phyloP scores from a whole-genome alignment of 2,888 invertebrate species.

The Caenorhabditis panamensis region DNA sequence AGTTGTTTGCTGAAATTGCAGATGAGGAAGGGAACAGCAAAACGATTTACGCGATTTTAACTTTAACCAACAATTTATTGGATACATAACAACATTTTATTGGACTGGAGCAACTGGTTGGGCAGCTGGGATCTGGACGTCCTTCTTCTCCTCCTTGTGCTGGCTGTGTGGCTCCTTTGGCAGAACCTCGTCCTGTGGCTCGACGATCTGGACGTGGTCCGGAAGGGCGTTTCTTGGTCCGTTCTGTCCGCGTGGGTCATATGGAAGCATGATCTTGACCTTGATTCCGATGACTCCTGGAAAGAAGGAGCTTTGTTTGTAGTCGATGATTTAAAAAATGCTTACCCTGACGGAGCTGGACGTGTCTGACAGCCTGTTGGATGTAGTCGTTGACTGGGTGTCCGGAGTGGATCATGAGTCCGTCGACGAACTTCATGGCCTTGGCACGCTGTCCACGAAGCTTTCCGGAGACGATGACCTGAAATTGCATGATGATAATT shows the following conservation, averaged over 20 bases:
- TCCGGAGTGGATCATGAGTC: slow-evolving; percentile 99
- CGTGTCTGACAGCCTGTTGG: slow-evolving; percentile 97
- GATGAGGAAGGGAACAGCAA: background rate
- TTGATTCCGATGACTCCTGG: slow-evolving; percentile 87
- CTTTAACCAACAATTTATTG: slow-evolving; percentile 64
- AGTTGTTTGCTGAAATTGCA: background rate
- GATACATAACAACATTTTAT: slow-evolving; percentile 64
- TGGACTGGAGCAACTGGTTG: slow-evolving; percentile 65
- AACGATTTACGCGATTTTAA: background rate
- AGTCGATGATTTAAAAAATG: background rate
- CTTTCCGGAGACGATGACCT: slow-evolving; percentile 97
- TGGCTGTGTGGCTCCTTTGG: slow-evolving; percentile 78
- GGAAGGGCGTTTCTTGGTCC: slow-evolving; percentile 98
- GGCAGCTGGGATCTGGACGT: slow-evolving; percentile 58
- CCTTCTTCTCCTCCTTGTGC: slow-evolving; percentile 77
- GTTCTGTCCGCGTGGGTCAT: slow-evolving; percentile 96
- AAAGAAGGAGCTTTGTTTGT: slow-evolving; percentile 29
- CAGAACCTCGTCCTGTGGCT: slow-evolving; percentile 92
- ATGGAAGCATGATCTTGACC: slow-evolving; percentile 99
- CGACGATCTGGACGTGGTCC: slow-evolving; percentile 92
- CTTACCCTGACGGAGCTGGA: slow-evolving; percentile 92
- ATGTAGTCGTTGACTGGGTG: slow-evolving; percentile 99
- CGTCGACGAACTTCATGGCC: slow-evolving; percentile 99
- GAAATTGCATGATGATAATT: background rate
- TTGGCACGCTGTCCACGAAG: slow-evolving; percentile 98